These are phyloP conservation scores for Cirrhinus mrigala DNA, from an alignment of 2,797 vertebrate species.

Conservation along the genomic window DNA sequence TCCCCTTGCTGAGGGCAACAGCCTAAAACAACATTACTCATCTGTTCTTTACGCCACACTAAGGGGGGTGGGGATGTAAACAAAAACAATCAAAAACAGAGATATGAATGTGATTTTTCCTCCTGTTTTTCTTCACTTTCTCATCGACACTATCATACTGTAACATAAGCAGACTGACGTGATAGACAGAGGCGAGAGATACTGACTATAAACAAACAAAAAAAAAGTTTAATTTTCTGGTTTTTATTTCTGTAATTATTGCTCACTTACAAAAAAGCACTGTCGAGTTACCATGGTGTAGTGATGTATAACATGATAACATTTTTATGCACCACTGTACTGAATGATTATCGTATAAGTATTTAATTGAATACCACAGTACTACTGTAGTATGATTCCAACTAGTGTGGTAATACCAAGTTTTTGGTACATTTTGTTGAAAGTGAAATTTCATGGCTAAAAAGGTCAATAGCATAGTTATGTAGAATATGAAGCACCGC, in stretches of 20 bases:
- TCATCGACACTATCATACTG: not conserved
- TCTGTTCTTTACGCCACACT: constrained; percentile 4
- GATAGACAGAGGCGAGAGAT: not conserved
- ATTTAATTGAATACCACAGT: not conserved
- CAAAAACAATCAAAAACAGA: not conserved
- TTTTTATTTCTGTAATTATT: not conserved
- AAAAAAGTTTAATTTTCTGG: not conserved
- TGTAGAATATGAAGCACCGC: not conserved
- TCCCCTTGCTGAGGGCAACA: constrained; percentile 42
- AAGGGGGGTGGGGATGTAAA: not conserved
- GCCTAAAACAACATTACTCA: constrained; percentile 44
- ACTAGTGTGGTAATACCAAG: not conserved
- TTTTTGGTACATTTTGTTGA: not conserved
- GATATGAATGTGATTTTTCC: not conserved
- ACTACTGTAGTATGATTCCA: not conserved
- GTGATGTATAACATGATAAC: not conserved
- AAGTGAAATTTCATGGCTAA: not conserved
- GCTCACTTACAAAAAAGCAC: not conserved
- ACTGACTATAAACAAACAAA: not conserved
- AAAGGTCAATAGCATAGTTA: not conserved
- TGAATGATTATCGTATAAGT: not conserved
- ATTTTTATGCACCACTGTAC: not conserved
- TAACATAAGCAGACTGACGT: not conserved
- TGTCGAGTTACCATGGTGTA: not conserved
- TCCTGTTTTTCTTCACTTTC: not conserved